A percentile compares a stretch with the other conserved stretches of the same genome.
Evolutionary conservation across 2,113 vertebrate species (phyloP).

Genomic region (cat (Felis catus)): F.catus_Fca126_mat1.0 CM031411.1:8183501-8184000

Average conservation of each 20-base stretch:
- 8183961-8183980: too few relatives aligned
- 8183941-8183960: not conserved
- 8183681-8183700: slow-evolving; percentile 4
- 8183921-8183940: not conserved
- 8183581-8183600: not conserved
- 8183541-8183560: not conserved
- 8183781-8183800: not conserved
- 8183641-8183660: not conserved
- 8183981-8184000: not conserved
- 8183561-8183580: not conserved
- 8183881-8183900: not conserved
- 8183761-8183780: not conserved
- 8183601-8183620: not conserved
- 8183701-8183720: not conserved
- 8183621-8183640: not conserved
- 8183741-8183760: not conserved
- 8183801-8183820: not conserved
- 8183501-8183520: not conserved
- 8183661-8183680: not conserved
- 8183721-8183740: not conserved
- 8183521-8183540: not conserved
- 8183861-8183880: slow-evolving; percentile 17
- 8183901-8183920: not conserved
- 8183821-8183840: not conserved
- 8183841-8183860: slow-evolving; percentile 2